Percentiles rank a stretch among this genome's conserved stretches.
Evolutionary conservation across 1,140 invertebrate genomes (phyloP).

Genomic region (Trichomalopsis sarcophagae): DNA sequence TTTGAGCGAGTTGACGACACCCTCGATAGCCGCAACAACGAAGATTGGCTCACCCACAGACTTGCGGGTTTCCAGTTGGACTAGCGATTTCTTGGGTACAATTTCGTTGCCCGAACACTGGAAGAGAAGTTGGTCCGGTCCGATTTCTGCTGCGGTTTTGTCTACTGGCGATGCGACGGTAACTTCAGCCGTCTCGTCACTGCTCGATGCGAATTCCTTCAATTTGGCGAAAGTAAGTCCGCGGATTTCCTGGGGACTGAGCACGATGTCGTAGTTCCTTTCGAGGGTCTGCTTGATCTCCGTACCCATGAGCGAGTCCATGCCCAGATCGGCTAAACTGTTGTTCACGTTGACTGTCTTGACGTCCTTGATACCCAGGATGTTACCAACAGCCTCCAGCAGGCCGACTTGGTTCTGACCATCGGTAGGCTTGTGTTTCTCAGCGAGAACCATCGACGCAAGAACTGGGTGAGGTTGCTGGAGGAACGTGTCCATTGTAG

Average conservation of each 20-base stretch:
- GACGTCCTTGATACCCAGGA: slow-evolving; percentile 91
- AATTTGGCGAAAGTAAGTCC: slow-evolving; percentile 85
- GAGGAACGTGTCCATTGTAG: slow-evolving; percentile 90
- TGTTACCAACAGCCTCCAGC: slow-evolving; percentile 86
- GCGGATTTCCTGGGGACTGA: slow-evolving; percentile 94
- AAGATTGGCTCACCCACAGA: slow-evolving; percentile 78
- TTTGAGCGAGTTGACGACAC: slow-evolving; percentile 83
- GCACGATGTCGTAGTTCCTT: slow-evolving; percentile 90
- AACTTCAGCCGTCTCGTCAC: slow-evolving; percentile 49
- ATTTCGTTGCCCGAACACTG: slow-evolving; percentile 69
- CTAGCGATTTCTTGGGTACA: slow-evolving; percentile 80
- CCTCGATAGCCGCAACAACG: slow-evolving; percentile 94
- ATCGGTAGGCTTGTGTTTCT: slow-evolving; percentile 79
- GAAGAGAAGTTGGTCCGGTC: slow-evolving; percentile 58
- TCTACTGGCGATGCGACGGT: slow-evolving; percentile 37
- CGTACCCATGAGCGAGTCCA: slow-evolving; percentile 98
- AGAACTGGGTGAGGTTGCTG: slow-evolving; percentile 91
- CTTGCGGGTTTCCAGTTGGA: slow-evolving; percentile 78
- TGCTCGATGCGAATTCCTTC: slow-evolving; percentile 78
- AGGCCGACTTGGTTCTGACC: slow-evolving; percentile 77
- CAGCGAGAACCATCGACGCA: slow-evolving; percentile 87
- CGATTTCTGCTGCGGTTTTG: slow-evolving; percentile 33
- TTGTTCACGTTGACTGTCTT: slow-evolving; percentile 83
- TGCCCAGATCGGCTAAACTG: slow-evolving; percentile 92
- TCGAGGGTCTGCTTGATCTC: slow-evolving; percentile 98